Percentiles rank a stretch among this genome's conserved stretches.
Conservation (phyloP, 92 coral and sea anemone genomes). For the Zoanthus solanderi region DNA sequence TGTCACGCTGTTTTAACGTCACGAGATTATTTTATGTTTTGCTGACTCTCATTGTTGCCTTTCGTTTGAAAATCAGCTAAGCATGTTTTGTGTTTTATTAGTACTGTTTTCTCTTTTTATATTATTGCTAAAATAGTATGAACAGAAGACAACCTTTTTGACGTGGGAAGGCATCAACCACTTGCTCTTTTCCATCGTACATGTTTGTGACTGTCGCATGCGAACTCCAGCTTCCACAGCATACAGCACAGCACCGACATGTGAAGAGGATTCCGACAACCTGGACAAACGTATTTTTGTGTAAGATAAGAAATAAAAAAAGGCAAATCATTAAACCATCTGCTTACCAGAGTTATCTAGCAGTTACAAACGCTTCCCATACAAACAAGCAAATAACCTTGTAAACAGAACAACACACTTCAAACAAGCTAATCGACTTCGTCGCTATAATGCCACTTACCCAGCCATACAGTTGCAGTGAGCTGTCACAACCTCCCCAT, state of each 20-base stretch:
- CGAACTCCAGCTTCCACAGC: conserved; percentile 53
- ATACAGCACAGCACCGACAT: conserved; percentile 50
- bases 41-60: conserved; percentile 9
- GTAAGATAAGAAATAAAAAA: conserved; percentile 3
- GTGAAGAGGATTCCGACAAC: conserved; percentile 48
- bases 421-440: conserved; percentile 18
- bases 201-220: conserved; percentile 39
- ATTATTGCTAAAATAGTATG: background rate
- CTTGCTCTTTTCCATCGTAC: conserved; percentile 50
- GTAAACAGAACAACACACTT: conserved; percentile 10
- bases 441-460: conserved; percentile 21
- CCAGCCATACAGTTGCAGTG: conserved; percentile 17
- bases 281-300: conserved; percentile 10
- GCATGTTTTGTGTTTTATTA: background rate
- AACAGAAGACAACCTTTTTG: conserved; percentile 31
- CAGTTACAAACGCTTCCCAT: conserved; percentile 23
- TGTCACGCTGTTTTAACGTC: background rate
- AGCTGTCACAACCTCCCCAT: conserved; percentile 21
- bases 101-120: background rate
- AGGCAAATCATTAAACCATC: background rate
- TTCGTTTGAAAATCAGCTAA: conserved; percentile 7
- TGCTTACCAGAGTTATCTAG: conserved; percentile 18
- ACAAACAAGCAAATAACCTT: conserved; percentile 18
- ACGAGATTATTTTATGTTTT: conserved; percentile 8
- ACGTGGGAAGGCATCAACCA: conserved; percentile 58